A percentile compares a stretch with the other conserved stretches of the same genome.
phyloP scores from a whole-genome alignment of 2,113 vertebrate genomes.

The Delphinus delphis region DNA sequence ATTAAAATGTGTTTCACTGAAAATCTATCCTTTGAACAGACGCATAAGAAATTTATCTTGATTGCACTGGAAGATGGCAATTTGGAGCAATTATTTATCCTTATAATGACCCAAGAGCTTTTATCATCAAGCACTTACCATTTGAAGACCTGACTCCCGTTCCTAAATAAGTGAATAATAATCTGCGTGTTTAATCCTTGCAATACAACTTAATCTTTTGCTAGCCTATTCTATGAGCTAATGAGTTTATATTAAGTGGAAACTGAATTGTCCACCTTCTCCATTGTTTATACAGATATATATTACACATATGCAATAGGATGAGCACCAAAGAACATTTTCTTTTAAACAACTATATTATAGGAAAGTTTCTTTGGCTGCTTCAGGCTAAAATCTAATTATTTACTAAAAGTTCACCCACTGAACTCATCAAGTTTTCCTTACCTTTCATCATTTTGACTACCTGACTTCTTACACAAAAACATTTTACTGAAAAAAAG shows the following conservation, averaged over 20 bases:
- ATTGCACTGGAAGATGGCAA: slow-evolving; percentile 74
- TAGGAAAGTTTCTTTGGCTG: not conserved
- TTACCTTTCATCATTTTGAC: slow-evolving; percentile 16
- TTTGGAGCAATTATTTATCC: slow-evolving; percentile 77
- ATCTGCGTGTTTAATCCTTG: slow-evolving; percentile 60
- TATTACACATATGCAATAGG: not conserved
- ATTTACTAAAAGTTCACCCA: not conserved
- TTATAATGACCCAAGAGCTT: slow-evolving; percentile 77
- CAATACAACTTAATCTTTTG: slow-evolving; percentile 47
- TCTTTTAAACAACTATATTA: slow-evolving; percentile 7
- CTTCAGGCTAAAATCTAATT: slow-evolving; percentile 25
- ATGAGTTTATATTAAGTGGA: not conserved
- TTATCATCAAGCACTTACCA: slow-evolving; percentile 71
- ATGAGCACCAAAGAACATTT: not conserved
- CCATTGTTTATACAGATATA: slow-evolving; percentile 32
- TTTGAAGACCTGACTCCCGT: slow-evolving; percentile 72
- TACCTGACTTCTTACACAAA: not conserved
- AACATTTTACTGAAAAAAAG: not conserved
- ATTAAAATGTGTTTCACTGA: slow-evolving; percentile 60
- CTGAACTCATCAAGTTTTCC: slow-evolving; percentile 18
- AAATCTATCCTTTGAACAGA: slow-evolving; percentile 66
- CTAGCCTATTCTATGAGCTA: slow-evolving; percentile 18
- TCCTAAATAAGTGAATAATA: slow-evolving; percentile 64
- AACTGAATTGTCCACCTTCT: slow-evolving; percentile 42
- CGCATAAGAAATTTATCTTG: slow-evolving; percentile 76